Base-by-base conservation (phyloP, 2,113 vertebrate genomes). In the Cyrtonyx montezumae region DNA sequence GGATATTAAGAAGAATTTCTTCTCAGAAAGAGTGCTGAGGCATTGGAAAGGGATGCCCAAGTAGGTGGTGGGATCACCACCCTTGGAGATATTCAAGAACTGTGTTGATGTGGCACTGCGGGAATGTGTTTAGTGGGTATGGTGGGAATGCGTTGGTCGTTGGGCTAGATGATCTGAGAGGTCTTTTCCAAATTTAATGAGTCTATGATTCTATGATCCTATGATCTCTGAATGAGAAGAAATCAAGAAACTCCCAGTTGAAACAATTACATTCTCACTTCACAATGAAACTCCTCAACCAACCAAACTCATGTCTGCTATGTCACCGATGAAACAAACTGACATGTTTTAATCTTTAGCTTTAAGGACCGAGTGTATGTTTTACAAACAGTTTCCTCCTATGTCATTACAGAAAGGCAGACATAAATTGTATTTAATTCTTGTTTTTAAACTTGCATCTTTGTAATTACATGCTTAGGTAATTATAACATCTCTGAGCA, bases 341-440 rank as follows among this genome's bases (percentile, higher is more conserved):
- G 36, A 90, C n/a, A 11, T 13, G 65, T 93, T 88, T 78, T 49
- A 88, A 71, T 61, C 75, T 37, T 67, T 70, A 28, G 28, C 26
- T 70, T 88, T 90, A 84, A 84, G 75, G 62, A 67, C 36, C 75
- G 0, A 0, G 20, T 16, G 42, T 45, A 67, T 8, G 2, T n/a
- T 81, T 91, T 76, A n/a, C n/a, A n/a, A n/a, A 86, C 21, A 56
- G 36, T 76, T 51, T 62, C 15, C 16, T 78, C 23, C 53, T 68
- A 7, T 48, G n/a, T 73, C 84, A 94, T 91, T 95, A 78, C 69
- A 46, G n/a, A 88, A 87, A 68, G 40, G 30, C 13, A 76, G n/a
- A 48, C 16, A 30, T 37, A 77, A 62, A 34, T 21, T 28, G 13
- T 84, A 71, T 79, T 91, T 86, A 79, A 79, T 75, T 46, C 36